Evolutionary conservation across 2,888 invertebrate genomes (phyloP), one percentile per base, ranked within the genome.

Genomic region (Portevinia maculata): DNA sequence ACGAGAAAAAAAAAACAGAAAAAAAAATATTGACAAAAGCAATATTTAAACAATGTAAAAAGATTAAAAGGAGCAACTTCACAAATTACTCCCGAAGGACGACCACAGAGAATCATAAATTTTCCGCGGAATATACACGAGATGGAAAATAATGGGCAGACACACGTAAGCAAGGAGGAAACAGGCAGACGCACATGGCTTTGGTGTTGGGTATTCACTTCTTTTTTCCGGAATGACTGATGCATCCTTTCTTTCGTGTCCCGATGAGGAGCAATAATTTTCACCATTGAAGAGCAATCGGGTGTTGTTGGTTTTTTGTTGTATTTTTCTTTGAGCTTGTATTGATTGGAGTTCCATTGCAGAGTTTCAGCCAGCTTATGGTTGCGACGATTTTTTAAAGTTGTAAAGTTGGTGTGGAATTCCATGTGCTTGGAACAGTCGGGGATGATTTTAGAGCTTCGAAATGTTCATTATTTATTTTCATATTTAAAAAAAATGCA

Each of bases 41-140:
- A 62, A 76, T 70, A 55, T 69, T 60, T 17, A 70, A 76, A 34
- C 62, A 62, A 46, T 76, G 55, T 70, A 76, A 70, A 70, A 34
- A 62, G 70, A 70, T 74, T 74, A 79, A 62, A 48, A 67, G 15
- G 34, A 79, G 74, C 48, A 74, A 69, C 69, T 74, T 64, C 60
- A 71, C 81, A 75, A 81, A 81, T 81, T 81, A 81, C 81, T 81
- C 81, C 65, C 81, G n/a, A 65, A 76, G 81, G 76, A 76, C 81
- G 57, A 76, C 81, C 76, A 65, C 76, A 75, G 59, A 59, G 70
- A 71, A 60, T 81, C 70, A 75, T 81, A 76, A 75, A 81, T 81
- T 75, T 75, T 71, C 64, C 59, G 70, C 64, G 75, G 52, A 75
- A 69, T 52, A 59, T 53, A 70, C 75, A 64, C 53, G 74, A 39